Evolutionary conservation across 2,113 vertebrate genomes (phyloP), one percentile per base, ranked within the genome.

Genomic region (Oriolus oriolus): DNA sequence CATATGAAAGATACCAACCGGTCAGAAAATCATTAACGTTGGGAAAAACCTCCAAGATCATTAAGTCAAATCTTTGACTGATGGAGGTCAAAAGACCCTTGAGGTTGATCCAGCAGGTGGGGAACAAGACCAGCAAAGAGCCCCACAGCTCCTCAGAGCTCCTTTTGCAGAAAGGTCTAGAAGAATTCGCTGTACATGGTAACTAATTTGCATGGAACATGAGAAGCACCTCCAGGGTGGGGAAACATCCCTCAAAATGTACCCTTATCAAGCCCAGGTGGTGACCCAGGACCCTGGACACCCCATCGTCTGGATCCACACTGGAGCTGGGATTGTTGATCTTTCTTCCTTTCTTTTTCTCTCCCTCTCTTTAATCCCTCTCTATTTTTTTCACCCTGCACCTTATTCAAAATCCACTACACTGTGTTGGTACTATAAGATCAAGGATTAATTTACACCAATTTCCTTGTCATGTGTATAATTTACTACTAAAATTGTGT

Each of bases 201-300:
- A 13, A 74, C 3, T 30, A 35, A 28, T 37, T 59, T 45, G 11
- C 42, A 75, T 23, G 30, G 15, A 76, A 60, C 21, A 31, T 9
- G 11, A 35, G 33, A 45, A 75, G 37, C 54, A 45, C 24, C 18
- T 57, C 28, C n/a, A 47, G 18, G 8, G 11, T 39, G 18, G 14
- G 23, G 35, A 49, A 49, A 7, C 16, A 33, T 24, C 24, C 11
- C 11, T 35, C 24, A 30, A 65, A 56, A 56, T 3, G 13, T 26
- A 42, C 10, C 30, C 13, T 16, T 13, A 35, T 10, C 50, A 35
- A 57, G 31, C 16, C 24, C 1, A 0, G 20, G 20, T 8, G 3
- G 44, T 16, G 13, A 57, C 4, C 20, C 42, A 57, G 20, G 35
- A 75, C 11, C 52, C 35, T 49, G 10, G 50, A 20, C 16, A 41